Conservation (phyloP, 2,888 invertebrate genomes). For the Dicyrtoma fusca region DNA sequence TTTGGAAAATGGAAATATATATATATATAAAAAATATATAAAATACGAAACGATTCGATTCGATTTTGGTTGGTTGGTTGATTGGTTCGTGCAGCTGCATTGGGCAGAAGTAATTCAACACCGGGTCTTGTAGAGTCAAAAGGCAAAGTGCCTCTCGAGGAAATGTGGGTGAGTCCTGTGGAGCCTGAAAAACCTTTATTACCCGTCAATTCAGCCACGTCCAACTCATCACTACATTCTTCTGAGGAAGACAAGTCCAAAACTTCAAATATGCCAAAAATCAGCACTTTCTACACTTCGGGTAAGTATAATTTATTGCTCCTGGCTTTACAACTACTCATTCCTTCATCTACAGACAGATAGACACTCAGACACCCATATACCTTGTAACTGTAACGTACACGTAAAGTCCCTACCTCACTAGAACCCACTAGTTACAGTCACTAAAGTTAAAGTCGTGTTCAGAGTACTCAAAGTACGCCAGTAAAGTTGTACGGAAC, state of each 20-base stretch:
- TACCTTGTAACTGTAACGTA: too few species aligned
- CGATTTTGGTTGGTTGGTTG: conserved; percentile 1
- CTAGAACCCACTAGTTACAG: too few species aligned
- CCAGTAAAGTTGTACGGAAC: too few species aligned
- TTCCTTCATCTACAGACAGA: background rate
- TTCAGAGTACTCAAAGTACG: too few species aligned
- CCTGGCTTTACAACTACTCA: background rate
- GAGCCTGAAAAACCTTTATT: conserved; percentile 58
- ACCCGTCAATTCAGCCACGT: conserved; percentile 59
- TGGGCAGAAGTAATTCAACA: conserved; percentile 94
- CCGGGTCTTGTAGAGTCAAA: conserved; percentile 92
- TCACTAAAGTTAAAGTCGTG: too few species aligned
- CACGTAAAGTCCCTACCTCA: too few species aligned
- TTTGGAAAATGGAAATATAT: background rate
- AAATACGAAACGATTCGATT: background rate
- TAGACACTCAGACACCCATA: too few species aligned
- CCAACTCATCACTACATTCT: conserved; percentile 60
- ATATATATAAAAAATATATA: too few species aligned
- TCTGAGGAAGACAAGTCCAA: conserved; percentile 57
- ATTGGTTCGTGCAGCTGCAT: conserved; percentile 71
- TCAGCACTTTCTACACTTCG: conserved; percentile 54
- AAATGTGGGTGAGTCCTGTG: conserved; percentile 74
- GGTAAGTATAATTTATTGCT: conserved; percentile 44
- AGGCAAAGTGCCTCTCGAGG: conserved; percentile 85
- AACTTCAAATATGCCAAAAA: conserved; percentile 52